Evolutionary conservation across 2,888 invertebrate species (phyloP).

Genomic region (Boloria euphrosyne): DNA sequence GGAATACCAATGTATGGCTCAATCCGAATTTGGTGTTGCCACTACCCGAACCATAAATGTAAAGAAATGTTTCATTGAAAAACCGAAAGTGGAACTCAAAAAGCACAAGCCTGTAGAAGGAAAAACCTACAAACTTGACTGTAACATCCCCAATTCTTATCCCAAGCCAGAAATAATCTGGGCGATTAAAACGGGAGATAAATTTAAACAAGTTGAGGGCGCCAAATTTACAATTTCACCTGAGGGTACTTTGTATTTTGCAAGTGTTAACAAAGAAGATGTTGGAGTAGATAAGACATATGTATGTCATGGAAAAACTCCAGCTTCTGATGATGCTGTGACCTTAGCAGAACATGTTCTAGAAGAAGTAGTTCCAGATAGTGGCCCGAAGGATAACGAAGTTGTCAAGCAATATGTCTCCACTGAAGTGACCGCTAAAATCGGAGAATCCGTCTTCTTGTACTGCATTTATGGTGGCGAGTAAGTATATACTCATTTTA

Average conservation of each 20-base stretch:
- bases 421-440: conserved; percentile 53
- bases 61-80: conserved; percentile 51
- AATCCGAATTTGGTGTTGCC: conserved; percentile 56
- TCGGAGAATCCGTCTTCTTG: conserved; percentile 53
- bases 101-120: conserved; percentile 61
- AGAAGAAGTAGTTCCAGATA: conserved; percentile 42
- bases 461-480: conserved; percentile 72
- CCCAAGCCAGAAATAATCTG: conserved; percentile 63
- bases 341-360: conserved; percentile 59
- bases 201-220: conserved; percentile 46
- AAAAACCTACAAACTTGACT: conserved; percentile 60
- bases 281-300: conserved; percentile 52
- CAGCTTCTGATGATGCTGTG: conserved; percentile 53
- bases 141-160: conserved; percentile 57
- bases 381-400: conserved; percentile 46
- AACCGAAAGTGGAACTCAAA: conserved; percentile 46
- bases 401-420: conserved; percentile 60
- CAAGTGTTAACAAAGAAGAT: conserved; percentile 60
- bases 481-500: conserved; percentile 51
- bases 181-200: conserved; percentile 51
- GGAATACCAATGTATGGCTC: conserved; percentile 60
- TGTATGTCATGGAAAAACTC: conserved; percentile 59
- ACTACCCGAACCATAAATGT: conserved; percentile 53
- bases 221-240: conserved; percentile 54
- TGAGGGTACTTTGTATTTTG: conserved; percentile 63